A percentile compares a stretch with the other conserved stretches of the same genome.
phyloP scores from a whole-genome alignment of 2,888 invertebrate genomes.

The Agrochola litura region DNA sequence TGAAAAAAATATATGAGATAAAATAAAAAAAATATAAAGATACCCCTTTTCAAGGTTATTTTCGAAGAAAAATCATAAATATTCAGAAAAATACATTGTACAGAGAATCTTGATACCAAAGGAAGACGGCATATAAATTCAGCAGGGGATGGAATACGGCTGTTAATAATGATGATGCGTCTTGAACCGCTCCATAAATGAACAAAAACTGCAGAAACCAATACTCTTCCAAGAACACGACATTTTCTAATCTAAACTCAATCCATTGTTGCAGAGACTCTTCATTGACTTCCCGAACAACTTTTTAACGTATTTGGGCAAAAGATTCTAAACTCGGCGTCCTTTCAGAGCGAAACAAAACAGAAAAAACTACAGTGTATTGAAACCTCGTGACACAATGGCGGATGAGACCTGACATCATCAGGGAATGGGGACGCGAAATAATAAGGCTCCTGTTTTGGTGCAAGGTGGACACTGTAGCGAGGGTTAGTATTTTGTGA shows the following conservation, averaged over 20 bases:
- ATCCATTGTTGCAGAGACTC: neutral
- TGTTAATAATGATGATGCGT: no score
- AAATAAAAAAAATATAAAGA: no score
- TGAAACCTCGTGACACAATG: slow-evolving; percentile 89
- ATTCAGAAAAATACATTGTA: no score
- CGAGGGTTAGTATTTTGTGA: slow-evolving; percentile 35
- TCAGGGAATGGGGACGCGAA: slow-evolving; percentile 89
- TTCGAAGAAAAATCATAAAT: no score
- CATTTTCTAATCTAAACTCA: neutral
- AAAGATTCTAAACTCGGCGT: slow-evolving; percentile 55
- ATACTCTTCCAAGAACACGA: neutral
- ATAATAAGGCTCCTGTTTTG: slow-evolving; percentile 85
- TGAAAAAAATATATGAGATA: no score
- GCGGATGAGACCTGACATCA: slow-evolving; percentile 89
- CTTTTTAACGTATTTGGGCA: slow-evolving; percentile 40
- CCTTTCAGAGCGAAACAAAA: slow-evolving; percentile 73
- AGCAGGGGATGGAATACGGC: no score
- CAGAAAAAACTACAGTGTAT: slow-evolving; percentile 82
- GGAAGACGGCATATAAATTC: no score
- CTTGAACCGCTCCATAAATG: neutral
- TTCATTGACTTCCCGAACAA: slow-evolving; percentile 10
- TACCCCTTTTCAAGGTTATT: no score
- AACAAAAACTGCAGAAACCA: neutral
- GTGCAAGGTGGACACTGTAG: slow-evolving; percentile 62
- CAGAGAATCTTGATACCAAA: no score